Conservation (phyloP, 1,140 invertebrate species). For the Pentalonia nigronervosa region DNA sequence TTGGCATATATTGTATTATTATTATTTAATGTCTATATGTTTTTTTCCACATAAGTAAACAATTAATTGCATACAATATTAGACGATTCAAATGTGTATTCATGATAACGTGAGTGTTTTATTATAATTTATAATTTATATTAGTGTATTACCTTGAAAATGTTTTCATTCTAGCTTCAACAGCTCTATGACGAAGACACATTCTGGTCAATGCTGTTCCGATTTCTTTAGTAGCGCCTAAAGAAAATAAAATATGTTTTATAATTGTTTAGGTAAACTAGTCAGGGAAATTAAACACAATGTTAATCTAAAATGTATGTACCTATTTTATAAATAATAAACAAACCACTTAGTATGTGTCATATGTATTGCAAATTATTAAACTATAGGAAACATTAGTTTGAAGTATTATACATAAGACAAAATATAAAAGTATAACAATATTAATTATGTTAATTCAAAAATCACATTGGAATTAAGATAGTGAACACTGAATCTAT, state of each 20-base stretch:
- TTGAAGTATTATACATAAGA: too few relatives aligned
- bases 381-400: too few relatives aligned
- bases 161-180: slow-evolving; percentile 90
- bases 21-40: neutral
- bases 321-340: neutral
- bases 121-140: neutral
- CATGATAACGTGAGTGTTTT: neutral
- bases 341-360: neutral
- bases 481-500: neutral
- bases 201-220: slow-evolving; percentile 92
- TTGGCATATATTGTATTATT: neutral
- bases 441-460: neutral
- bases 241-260: slow-evolving; percentile 63
- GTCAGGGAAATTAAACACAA: neutral
- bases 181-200: slow-evolving; percentile 91
- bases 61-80: neutral
- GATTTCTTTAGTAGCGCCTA: slow-evolving; percentile 95
- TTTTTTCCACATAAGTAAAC: neutral
- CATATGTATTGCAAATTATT: too few relatives aligned
- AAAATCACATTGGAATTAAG: neutral
- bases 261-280: neutral
- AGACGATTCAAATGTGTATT: neutral
- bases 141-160: slow-evolving; percentile 79
- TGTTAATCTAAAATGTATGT: neutral
- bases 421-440: neutral